phyloP scores from a whole-genome alignment of 30 jellyfish, hydroid and myxozoan species.

The Turritopsis dohrnii region DNA sequence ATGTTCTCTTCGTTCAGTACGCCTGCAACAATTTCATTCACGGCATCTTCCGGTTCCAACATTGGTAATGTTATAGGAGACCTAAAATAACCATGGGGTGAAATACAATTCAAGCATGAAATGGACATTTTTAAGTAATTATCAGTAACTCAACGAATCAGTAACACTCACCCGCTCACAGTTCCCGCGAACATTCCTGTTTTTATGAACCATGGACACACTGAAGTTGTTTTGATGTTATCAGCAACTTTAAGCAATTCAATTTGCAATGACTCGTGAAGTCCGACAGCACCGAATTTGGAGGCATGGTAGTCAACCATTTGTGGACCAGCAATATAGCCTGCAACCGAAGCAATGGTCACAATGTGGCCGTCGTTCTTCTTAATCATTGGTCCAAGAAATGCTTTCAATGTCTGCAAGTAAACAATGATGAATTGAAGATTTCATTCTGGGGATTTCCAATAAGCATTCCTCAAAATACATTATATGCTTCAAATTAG shows the following conservation, averaged over 20 bases:
- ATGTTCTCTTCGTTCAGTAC: conserved; percentile 50
- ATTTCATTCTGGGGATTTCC: no score
- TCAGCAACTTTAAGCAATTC: conserved; percentile 49
- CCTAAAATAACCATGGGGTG: conserved; percentile 35
- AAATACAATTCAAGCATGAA: no score
- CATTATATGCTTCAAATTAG: no score
- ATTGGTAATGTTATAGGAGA: conserved; percentile 55
- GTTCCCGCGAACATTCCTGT: conserved; percentile 91
- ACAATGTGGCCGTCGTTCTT: conserved; percentile 82
- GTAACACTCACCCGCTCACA: conserved; percentile 36
- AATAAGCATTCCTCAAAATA: no score
- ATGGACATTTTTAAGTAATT: no score
- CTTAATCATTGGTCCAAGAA: conserved; percentile 74
- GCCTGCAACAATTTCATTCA: conserved; percentile 62
- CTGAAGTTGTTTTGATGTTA: conserved; percentile 41
- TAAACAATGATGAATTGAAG: no score
- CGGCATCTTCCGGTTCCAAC: conserved; percentile 70
- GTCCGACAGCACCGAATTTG: conserved; percentile 90
- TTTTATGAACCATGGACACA: conserved; percentile 77
- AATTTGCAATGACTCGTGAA: conserved; percentile 59
- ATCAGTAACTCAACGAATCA: neutral
- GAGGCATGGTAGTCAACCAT: conserved; percentile 85
- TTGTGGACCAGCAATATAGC: conserved; percentile 58
- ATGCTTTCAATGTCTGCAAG: conserved; percentile 83
- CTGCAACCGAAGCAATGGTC: conserved; percentile 79